Conservation (phyloP, 2,888 invertebrate species). For the Callinectes sapidus region DNA sequence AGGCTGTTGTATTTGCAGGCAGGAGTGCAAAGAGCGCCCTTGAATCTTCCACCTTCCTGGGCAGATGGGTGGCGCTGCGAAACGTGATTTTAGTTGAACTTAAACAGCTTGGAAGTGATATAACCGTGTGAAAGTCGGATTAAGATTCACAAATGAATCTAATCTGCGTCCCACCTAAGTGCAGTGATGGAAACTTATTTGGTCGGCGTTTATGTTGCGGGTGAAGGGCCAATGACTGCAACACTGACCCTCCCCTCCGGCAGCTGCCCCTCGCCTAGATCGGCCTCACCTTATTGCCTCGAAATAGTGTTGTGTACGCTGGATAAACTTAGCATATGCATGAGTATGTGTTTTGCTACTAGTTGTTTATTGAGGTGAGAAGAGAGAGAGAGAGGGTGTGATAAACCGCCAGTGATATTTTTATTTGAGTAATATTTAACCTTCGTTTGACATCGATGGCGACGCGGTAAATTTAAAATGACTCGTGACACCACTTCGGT, state of each 20-base stretch:
- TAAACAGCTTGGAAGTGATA: background rate
- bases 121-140: background rate
- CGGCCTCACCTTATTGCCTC: background rate
- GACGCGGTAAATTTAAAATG: background rate
- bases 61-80: conserved; percentile 49
- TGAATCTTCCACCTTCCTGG: conserved; percentile 53
- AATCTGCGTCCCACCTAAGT: background rate
- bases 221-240: conserved; percentile 40
- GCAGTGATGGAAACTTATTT: background rate
- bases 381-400: no score
- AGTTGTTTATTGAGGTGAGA: no score
- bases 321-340: background rate
- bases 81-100: background rate
- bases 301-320: background rate
- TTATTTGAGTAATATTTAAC: background rate
- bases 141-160: background rate
- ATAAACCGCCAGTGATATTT: background rate
- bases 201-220: background rate
- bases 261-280: background rate
- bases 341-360: background rate
- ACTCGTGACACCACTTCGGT: background rate
- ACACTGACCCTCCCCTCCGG: conserved; percentile 44
- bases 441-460: background rate
- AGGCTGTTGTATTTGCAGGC: conserved; percentile 43
- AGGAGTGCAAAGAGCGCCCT: conserved; percentile 64